Base-by-base conservation (phyloP, 1,140 invertebrate genomes). In the Babylonia areolata region DNA sequence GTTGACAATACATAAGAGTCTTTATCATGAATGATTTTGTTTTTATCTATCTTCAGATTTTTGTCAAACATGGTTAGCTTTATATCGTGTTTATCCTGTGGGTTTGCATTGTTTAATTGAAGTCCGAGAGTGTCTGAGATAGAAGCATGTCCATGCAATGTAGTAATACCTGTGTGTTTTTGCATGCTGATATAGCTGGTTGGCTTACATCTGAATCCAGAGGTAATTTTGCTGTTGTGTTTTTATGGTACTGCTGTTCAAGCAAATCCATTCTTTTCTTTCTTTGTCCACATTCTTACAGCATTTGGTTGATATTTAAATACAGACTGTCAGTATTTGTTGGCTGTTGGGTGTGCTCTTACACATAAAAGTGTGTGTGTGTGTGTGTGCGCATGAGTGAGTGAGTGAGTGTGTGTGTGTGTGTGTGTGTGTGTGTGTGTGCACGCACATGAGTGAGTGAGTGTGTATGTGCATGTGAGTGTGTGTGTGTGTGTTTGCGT, bases 401-500 rank as follows among this genome's bases (percentile, higher is more conserved):
- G 9, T 51, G 33, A 51, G 15, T 46, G 12, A 46, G 33, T 81
- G 6, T 42, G 9, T 6, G 12, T 75, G 33, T 75, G 73, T 75
- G 73, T 37, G 33, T 75, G 73, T 37, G 33, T 75, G 33, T 39
- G 31, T 75, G 37, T 39, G 2, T 75, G 73, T 39, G 33, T 39
- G 37, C 12, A 33, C 35, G 33, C 28, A 23, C 28, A 23, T 64
- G 58, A 23, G 58, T 64, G 71, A 35, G 71, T 73, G 71, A 35
- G 71, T 73, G 71, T 73, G 71, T 73, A 31, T 73, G 77, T 42
- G 77, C 11, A 39, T 42, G 77, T 23, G 39, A 17, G 77, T 42
- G 77, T 78, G 77, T 78, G 77, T 78, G 77, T 42, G 77, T 78
- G 77, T 78, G 77, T 78, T 37, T 78, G 77, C 28, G 77, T 78